Conservation (phyloP, 2,888 invertebrate species). For the Trachelus iudaicus region DNA sequence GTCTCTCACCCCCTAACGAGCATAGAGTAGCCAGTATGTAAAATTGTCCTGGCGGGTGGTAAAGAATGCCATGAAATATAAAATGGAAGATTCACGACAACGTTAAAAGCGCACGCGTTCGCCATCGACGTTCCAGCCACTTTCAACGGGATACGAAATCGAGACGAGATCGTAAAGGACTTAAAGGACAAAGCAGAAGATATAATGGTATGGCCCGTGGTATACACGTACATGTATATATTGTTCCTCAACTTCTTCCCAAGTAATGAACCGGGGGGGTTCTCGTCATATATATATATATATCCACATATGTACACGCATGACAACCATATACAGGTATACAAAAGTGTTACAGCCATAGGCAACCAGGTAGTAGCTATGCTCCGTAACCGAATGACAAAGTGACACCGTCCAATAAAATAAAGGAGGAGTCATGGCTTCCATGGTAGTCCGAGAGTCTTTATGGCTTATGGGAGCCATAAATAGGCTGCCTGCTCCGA, state of each 20-base stretch:
- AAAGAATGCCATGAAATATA: not conserved
- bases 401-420: constrained; percentile 5
- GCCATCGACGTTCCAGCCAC: not conserved
- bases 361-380: not conserved
- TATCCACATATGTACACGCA: not conserved
- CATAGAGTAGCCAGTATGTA: not conserved
- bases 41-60: not conserved
- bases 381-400: not conserved
- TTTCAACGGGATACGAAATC: not conserved
- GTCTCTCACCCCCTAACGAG: not conserved
- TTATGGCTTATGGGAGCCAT: not conserved
- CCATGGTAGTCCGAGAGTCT: constrained; percentile 1
- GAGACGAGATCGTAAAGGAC: not conserved
- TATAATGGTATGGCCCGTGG: not conserved
- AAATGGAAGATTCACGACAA: not conserved
- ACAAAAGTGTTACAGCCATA: not conserved
- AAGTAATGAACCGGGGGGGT: not conserved
- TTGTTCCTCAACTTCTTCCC: not conserved
- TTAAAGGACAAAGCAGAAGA: not conserved
- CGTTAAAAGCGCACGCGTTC: not conserved
- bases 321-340: not conserved
- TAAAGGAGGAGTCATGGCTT: not conserved
- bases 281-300: not conserved
- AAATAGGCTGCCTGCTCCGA: not conserved
- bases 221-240: not conserved